A percentile compares a stretch with the other conserved stretches of the same genome.
These are phyloP conservation scores for Octodonta nipae DNA, from an alignment of 2,888 invertebrate species.

Conservation along the genomic window DNA sequence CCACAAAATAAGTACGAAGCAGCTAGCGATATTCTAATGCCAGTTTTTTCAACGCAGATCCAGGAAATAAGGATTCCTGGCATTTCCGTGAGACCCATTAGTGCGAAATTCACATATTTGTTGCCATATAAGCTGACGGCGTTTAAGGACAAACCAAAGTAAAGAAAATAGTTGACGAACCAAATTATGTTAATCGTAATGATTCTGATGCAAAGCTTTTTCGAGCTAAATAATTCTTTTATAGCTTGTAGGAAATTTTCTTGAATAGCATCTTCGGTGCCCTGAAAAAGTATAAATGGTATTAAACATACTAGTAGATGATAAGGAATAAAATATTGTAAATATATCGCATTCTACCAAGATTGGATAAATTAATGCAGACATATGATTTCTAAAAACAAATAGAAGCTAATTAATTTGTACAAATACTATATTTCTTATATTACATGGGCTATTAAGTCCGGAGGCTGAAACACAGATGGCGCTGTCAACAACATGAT, in stretches of 20 bases:
- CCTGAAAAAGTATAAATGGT: slow-evolving; percentile 2
- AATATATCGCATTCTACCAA: too few species aligned
- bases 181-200: slow-evolving; percentile 23
- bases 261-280: slow-evolving; percentile 11
- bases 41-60: slow-evolving; percentile 40
- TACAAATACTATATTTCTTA: too few species aligned
- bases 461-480: too few species aligned
- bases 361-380: too few species aligned
- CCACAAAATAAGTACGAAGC: too few species aligned
- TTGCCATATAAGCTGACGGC: slow-evolving; percentile 52
- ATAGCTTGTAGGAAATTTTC: slow-evolving; percentile 33
- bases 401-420: too few species aligned
- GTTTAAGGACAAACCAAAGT: slow-evolving; percentile 54
- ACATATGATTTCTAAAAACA: too few species aligned
- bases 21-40: slow-evolving; percentile 40
- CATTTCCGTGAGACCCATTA: slow-evolving; percentile 47
- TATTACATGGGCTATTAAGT: too few species aligned
- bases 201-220: slow-evolving; percentile 36
- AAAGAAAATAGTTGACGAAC: slow-evolving; percentile 54
- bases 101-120: slow-evolving; percentile 52
- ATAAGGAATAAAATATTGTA: too few species aligned
- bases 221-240: slow-evolving; percentile 36
- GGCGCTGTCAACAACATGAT: too few species aligned
- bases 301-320: too few species aligned
- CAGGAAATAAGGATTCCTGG: slow-evolving; percentile 44